Conservation (phyloP, 2,888 invertebrate species). For the Frankliniella fusca region DNA sequence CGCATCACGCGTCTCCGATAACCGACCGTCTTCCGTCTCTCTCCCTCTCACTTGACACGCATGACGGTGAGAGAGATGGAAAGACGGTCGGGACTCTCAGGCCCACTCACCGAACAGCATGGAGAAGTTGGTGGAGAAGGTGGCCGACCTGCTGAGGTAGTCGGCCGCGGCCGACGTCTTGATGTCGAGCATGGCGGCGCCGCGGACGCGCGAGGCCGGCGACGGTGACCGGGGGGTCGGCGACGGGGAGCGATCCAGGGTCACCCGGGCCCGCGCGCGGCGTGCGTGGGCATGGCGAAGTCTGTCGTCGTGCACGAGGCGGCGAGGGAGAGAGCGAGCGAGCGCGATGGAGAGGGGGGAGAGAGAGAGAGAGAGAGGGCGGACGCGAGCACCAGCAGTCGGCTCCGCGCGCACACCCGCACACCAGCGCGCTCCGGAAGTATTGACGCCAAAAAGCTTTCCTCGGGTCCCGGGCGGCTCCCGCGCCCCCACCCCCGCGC, state of each 20-base stretch:
- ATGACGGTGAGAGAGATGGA: no score
- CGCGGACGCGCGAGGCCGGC: slow-evolving; percentile 33
- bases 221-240: slow-evolving; percentile 35
- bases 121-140: slow-evolving; percentile 83
- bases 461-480: slow-evolving; percentile 35
- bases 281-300: background rate
- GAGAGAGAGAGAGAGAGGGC: no score
- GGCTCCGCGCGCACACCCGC: slow-evolving; percentile 29
- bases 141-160: slow-evolving; percentile 84
- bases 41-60: no score
- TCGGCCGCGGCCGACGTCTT: slow-evolving; percentile 85
- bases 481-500: slow-evolving; percentile 42
- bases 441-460: slow-evolving; percentile 25
- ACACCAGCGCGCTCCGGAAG: background rate
- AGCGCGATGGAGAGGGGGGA: no score
- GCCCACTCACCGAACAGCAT: slow-evolving; percentile 86
- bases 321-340: no score
- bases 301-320: background rate
- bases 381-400: no score
- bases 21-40: no score
- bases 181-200: slow-evolving; percentile 74
- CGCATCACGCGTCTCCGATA: no score
- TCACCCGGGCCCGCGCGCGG: slow-evolving; percentile 17
- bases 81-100: no score
- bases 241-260: slow-evolving; percentile 37